Evolutionary conservation across 2,113 vertebrate species (phyloP).

Genomic region (Miniopterus natalensis): DNA sequence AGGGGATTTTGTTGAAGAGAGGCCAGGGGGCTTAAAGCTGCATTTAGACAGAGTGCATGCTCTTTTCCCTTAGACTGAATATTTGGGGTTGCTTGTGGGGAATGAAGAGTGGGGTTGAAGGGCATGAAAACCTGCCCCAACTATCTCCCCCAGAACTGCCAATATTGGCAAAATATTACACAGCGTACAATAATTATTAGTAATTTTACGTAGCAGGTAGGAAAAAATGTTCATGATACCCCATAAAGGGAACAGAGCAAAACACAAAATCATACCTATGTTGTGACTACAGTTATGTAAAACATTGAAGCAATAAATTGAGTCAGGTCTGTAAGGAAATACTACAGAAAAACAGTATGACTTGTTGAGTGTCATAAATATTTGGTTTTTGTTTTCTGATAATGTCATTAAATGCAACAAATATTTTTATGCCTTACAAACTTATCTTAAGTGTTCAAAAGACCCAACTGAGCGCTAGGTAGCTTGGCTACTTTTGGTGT

Average conservation of each 20-base stretch:
- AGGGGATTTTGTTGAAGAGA: background rate
- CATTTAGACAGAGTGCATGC: background rate
- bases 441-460: conserved; percentile 8
- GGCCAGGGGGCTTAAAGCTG: background rate
- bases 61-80: background rate
- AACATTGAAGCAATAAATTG: conserved; percentile 3
- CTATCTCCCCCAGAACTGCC: background rate
- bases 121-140: background rate
- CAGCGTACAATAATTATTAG: conserved; percentile 18
- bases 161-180: background rate
- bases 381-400: conserved; percentile 47
- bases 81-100: background rate
- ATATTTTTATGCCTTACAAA: conserved; percentile 52
- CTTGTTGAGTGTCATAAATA: background rate
- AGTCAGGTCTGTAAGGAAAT: background rate
- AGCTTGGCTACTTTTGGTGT: background rate
- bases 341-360: background rate
- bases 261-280: background rate
- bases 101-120: background rate
- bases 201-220: background rate
- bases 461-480: background rate
- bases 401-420: background rate
- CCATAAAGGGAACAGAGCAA: background rate
- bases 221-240: background rate
- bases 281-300: background rate